Evolutionary conservation across 2,113 vertebrate species (phyloP), one percentile per base, ranked within the genome.

Genomic region (Gambusia holbrooki): DNA sequence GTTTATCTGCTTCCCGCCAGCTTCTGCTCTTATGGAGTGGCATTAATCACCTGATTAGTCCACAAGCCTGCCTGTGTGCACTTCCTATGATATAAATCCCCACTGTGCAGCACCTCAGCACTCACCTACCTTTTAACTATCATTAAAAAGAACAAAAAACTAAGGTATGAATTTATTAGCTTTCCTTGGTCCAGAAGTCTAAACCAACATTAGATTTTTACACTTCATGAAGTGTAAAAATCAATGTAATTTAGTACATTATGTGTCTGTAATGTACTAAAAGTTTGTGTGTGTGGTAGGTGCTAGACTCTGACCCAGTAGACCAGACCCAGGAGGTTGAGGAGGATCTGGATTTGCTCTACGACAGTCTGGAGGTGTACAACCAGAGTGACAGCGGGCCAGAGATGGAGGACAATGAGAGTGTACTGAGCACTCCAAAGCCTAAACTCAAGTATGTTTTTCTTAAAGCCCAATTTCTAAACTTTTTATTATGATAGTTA

Each of bases 371-470:
- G 69, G 95, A 95, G 82, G 93, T 94, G 8, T 95, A 93, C 86
- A 95, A 95, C 86, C 95, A 93, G 89, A 95, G 95, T 32, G 95
- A 95, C 90, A 95, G 95, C 42, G 94, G 94, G 13, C 95, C 94
- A 0, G 95, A 95, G 83, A 89, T 95, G 92, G 95, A 94, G 84
- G 94, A 95, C 85, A 94, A 92, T 15, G 95, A 95, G 80, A 95
- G 95, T 3, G 91, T 95, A 68, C 84, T 94, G 66, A 95, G 94
- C 84, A 95, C 95, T 4, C 95, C 95, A 29, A 95, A 95, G 35
- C 95, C 95, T 58, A 95, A 94, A 86, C 93, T 95, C 65, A 95
- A 89, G 94, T 95, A 92, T 22, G 89, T 77, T 54, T 54, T 28
- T n/a, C 10, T 60, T 19, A n/a, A 27, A 72, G n/a, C 3, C 22